A percentile compares a stretch with the other conserved stretches of the same genome.
These are phyloP conservation scores for Oophaga pumilio DNA, from an alignment of 2,113 vertebrate species.

Conservation along the genomic window DNA sequence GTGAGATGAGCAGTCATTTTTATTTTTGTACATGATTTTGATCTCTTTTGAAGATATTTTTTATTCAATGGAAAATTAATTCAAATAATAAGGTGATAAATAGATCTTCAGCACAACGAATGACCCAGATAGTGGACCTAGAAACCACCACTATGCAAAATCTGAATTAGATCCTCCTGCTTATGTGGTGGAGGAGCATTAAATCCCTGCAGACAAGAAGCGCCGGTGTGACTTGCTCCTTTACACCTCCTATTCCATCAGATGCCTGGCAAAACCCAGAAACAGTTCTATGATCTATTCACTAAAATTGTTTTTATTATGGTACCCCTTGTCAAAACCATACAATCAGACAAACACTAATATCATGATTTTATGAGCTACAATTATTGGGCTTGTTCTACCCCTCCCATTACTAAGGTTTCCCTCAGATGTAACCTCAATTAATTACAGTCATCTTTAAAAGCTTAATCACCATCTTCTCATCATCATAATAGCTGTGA, in stretches of 20 bases:
- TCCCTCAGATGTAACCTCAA: slow-evolving; percentile 25
- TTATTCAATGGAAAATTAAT: too few species aligned
- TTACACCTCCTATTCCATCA: too few species aligned
- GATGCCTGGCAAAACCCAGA: too few species aligned
- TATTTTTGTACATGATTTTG: too few species aligned
- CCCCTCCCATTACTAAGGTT: not conserved
- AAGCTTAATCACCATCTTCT: slow-evolving; percentile 20
- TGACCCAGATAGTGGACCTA: too few species aligned
- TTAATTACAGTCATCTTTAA: slow-evolving; percentile 13
- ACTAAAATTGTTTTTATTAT: not conserved
- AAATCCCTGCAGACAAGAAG: too few species aligned
- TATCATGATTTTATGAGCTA: not conserved
- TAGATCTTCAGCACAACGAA: too few species aligned
- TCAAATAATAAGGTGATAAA: too few species aligned
- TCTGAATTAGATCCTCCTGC: not conserved
- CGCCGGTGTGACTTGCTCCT: too few species aligned
- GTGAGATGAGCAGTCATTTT: too few species aligned
- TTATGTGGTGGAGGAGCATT: not conserved
- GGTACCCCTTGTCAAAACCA: not conserved
- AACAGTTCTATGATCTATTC: not conserved
- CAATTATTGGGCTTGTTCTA: not conserved
- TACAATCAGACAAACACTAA: not conserved
- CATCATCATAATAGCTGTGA: not conserved
- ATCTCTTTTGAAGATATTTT: too few species aligned
- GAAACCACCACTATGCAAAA: not conserved